phyloP scores from a whole-genome alignment of 1,140 invertebrate genomes.

The Portunus trituberculatus region DNA sequence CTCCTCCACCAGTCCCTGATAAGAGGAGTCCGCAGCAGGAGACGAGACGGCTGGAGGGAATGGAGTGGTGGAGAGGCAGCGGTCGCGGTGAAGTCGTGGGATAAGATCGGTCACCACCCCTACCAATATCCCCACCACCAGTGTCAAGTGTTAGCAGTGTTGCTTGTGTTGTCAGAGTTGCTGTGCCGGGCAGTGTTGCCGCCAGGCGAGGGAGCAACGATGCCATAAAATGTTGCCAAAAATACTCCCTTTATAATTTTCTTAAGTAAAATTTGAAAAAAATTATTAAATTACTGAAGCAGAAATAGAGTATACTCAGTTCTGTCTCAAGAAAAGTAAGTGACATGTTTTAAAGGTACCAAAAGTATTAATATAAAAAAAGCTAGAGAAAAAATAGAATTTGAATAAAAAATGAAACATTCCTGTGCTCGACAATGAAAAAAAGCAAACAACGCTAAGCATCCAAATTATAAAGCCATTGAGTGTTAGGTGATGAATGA shows the following conservation, averaged over 20 bases:
- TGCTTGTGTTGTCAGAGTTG: not conserved
- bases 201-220: not conserved
- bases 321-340: not conserved
- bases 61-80: not conserved
- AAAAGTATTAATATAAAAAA: not conserved
- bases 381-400: not conserved
- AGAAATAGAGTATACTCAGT: not conserved
- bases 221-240: not conserved
- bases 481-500: no score
- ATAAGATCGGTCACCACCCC: slow-evolving; percentile 61
- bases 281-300: not conserved
- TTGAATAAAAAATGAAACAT: not conserved
- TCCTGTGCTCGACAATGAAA: no score
- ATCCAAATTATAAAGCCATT: no score
- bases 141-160: not conserved
- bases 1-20: slow-evolving; percentile 36
- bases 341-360: not conserved
- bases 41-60: not conserved
- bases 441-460: no score
- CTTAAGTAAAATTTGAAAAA: not conserved
- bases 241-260: no score
- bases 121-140: not conserved
- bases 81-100: not conserved
- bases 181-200: not conserved
- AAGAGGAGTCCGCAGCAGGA: slow-evolving; percentile 4